phyloP scores from a whole-genome alignment of 1,140 invertebrate genomes.

The Idris sp. region DNA sequence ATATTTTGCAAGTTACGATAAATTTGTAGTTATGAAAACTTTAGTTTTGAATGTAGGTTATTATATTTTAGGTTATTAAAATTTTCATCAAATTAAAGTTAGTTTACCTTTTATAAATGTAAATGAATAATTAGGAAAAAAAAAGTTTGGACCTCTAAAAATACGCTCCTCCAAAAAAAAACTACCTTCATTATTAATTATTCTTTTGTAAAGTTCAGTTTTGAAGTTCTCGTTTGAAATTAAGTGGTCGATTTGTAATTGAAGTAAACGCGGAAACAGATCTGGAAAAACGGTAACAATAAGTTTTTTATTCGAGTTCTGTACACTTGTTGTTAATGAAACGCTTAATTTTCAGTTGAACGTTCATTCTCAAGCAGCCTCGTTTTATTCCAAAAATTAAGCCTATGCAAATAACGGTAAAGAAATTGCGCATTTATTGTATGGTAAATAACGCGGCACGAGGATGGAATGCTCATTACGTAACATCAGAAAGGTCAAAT shows the following conservation, averaged over 20 bases:
- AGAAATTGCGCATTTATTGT: conserved; percentile 34
- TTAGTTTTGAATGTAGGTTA: no score
- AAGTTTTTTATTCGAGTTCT: conserved; percentile 30
- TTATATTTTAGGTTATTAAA: no score
- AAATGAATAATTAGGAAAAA: no score
- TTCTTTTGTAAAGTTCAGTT: no score
- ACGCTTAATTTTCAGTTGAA: conserved; percentile 30
- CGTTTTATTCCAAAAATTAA: conserved; percentile 35
- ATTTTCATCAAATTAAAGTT: no score
- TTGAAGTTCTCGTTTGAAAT: neutral
- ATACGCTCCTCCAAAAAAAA: no score
- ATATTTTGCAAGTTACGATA: no score
- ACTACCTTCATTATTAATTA: no score
- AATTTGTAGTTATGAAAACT: no score
- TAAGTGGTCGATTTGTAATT: conserved; percentile 12
- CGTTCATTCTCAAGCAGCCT: conserved; percentile 27
- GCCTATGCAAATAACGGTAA: conserved; percentile 33
- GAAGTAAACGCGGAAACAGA: conserved; percentile 19
- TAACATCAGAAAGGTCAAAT: conserved; percentile 42
- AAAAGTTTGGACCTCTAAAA: no score
- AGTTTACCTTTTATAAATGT: no score
- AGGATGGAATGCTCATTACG: conserved; percentile 45
- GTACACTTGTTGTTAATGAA: conserved; percentile 11
- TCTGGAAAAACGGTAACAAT: conserved; percentile 20
- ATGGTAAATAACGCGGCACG: conserved; percentile 36